Conservation (phyloP, 1,140 invertebrate species). For the Calliphora vicina region DNA sequence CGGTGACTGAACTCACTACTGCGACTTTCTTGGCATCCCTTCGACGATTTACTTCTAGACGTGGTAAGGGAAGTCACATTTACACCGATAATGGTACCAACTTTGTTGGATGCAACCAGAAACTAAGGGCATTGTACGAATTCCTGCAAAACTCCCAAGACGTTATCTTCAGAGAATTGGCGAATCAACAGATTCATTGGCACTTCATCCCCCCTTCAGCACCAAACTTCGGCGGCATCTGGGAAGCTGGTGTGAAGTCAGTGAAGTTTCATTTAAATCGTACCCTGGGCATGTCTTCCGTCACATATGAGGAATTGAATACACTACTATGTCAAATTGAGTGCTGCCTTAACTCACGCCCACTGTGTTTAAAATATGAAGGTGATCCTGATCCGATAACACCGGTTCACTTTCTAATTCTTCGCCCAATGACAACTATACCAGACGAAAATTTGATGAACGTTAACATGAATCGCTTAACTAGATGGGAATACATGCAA, state of each 20-base stretch:
- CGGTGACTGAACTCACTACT: neutral
- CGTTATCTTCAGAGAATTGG: constrained; percentile 25
- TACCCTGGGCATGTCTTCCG: constrained; percentile 16
- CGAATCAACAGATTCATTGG: constrained; percentile 26
- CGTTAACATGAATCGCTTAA: constrained; percentile 43
- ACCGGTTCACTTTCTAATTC: constrained; percentile 52
- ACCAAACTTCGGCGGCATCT: too few relatives aligned
- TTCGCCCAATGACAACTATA: constrained; percentile 44
- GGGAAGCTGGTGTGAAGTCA: constrained; percentile 54
- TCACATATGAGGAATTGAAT: constrained; percentile 50
- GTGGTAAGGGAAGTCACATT: neutral
- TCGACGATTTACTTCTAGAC: constrained; percentile 29
- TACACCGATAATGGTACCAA: constrained; percentile 60
- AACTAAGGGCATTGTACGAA: constrained; percentile 45
- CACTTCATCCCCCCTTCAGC: constrained; percentile 47
- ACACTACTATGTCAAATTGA: constrained; percentile 47
- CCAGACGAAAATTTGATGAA: constrained; percentile 37
- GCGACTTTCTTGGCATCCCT: neutral
- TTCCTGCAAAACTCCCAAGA: constrained; percentile 34
- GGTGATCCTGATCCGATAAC: constrained; percentile 41
- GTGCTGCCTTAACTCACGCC: constrained; percentile 47
- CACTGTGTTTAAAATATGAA: constrained; percentile 39
- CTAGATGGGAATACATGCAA: constrained; percentile 44
- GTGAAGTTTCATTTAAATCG: constrained; percentile 49
- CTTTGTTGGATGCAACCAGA: constrained; percentile 49